Percentiles rank a stretch among this genome's conserved stretches.
phyloP scores from a whole-genome alignment of 2,113 vertebrate genomes.

The Lophotis ruficrista region DNA sequence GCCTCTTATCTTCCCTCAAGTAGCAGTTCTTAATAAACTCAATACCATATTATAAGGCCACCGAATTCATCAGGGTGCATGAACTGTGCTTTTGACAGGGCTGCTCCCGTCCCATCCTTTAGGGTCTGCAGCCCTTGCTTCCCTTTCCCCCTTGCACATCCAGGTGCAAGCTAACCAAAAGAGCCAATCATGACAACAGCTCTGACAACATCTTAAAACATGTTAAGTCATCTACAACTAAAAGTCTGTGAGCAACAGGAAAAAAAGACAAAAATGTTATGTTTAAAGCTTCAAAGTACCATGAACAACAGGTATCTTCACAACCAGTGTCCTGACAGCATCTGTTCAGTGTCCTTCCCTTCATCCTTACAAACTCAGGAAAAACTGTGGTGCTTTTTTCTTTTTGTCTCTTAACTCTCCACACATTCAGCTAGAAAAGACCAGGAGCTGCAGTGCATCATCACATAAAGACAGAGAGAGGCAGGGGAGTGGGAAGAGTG shows the following conservation, averaged over 20 bases:
- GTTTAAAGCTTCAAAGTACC: conserved; percentile 4
- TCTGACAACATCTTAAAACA: not conserved
- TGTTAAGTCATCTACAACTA: not conserved
- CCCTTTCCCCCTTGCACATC: not conserved
- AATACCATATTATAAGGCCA: not conserved
- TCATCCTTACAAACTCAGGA: not conserved
- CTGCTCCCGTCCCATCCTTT: not conserved
- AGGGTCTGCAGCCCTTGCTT: not conserved
- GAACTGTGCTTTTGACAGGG: not conserved
- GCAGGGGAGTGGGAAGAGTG: not conserved
- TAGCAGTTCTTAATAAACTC: not conserved
- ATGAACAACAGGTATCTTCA: not conserved
- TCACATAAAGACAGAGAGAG: not conserved
- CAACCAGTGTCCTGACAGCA: not conserved
- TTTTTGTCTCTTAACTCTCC: not conserved
- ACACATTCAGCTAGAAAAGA: not conserved
- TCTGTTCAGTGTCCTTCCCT: not conserved
- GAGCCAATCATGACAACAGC: not conserved
- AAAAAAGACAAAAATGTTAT: not conserved
- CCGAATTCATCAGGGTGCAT: not conserved
- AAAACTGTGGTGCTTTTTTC: not conserved
- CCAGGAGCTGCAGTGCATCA: not conserved
- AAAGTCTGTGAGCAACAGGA: not conserved
- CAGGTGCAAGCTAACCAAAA: not conserved
- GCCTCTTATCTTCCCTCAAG: not conserved